These are phyloP conservation scores for Episyrphus balteatus DNA, from an alignment of 1,140 invertebrate species.

Conservation along the genomic window DNA sequence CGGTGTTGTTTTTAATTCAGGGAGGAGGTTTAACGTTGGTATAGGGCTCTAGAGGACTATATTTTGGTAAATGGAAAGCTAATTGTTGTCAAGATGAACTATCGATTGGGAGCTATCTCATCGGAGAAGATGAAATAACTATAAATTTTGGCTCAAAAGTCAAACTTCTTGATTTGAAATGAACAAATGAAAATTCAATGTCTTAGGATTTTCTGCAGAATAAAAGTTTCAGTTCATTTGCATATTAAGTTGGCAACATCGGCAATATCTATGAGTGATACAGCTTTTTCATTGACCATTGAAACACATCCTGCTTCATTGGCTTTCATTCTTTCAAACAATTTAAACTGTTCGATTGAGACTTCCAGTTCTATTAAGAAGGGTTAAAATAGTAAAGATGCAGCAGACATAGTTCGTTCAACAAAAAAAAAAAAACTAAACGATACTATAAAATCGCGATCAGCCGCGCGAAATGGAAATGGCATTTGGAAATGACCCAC, in stretches of 20 bases:
- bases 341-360: not conserved
- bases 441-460: too few species aligned
- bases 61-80: constrained; percentile 45
- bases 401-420: too few species aligned
- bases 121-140: constrained; percentile 32
- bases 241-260: constrained; percentile 40
- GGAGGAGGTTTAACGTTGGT: constrained; percentile 41
- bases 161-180: constrained; percentile 36
- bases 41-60: constrained; percentile 39
- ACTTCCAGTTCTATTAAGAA: too few species aligned
- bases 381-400: too few species aligned
- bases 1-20: constrained; percentile 41
- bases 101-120: constrained; percentile 47
- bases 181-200: constrained; percentile 28
- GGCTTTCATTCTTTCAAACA: constrained; percentile 10
- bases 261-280: constrained; percentile 42
- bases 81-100: constrained; percentile 52
- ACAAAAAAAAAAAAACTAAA: too few species aligned
- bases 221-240: constrained; percentile 36
- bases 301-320: constrained; percentile 42
- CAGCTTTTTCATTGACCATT: constrained; percentile 40
- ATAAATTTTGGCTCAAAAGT: constrained; percentile 46
- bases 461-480: too few species aligned
- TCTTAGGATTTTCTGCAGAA: constrained; percentile 35
- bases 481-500: too few species aligned